Conservation (phyloP, 2,113 vertebrate species). For the Toxotes chatareus region DNA sequence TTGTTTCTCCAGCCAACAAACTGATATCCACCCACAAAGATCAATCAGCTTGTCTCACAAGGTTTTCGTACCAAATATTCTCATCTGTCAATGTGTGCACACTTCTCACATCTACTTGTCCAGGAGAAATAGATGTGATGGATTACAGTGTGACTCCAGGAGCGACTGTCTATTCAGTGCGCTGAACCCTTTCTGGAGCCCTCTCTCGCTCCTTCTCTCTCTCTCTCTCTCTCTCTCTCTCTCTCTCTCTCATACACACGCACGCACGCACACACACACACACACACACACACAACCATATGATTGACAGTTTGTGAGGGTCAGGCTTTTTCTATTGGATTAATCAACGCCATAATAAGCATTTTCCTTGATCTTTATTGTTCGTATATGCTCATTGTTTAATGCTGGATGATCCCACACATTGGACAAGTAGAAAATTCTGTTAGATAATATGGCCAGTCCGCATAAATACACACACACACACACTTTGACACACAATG, state of each 20-base stretch:
- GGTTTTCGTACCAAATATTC: conserved; percentile 45
- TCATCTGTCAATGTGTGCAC: conserved; percentile 60
- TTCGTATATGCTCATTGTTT: not conserved
- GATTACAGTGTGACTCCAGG: conserved; percentile 56
- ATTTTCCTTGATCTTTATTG: conserved; percentile 23
- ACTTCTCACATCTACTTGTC: conserved; percentile 29
- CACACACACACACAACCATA: not conserved
- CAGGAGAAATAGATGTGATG: conserved; percentile 44
- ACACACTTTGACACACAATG: not conserved
- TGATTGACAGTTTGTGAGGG: not conserved
- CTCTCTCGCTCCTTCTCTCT: conserved; percentile 10
- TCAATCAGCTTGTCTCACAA: conserved; percentile 48
- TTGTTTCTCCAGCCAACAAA: conserved; percentile 53
- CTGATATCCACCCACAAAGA: conserved; percentile 39
- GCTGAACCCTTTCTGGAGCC: conserved; percentile 26
- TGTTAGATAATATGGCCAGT: not conserved
- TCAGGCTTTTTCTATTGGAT: not conserved
- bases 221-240: conserved; percentile 20
- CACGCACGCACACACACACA: conserved; percentile 16
- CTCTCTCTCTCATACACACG: conserved; percentile 11
- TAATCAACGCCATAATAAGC: not conserved
- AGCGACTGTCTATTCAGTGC: conserved; percentile 50
- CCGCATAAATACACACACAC: conserved; percentile 19
- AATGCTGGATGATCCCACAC: conserved; percentile 14
- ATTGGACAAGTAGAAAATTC: not conserved